Percentiles rank a stretch among this genome's conserved stretches.
Evolutionary conservation across 2,113 vertebrate species (phyloP).

Genomic region (Tupaia chinensis): DNA sequence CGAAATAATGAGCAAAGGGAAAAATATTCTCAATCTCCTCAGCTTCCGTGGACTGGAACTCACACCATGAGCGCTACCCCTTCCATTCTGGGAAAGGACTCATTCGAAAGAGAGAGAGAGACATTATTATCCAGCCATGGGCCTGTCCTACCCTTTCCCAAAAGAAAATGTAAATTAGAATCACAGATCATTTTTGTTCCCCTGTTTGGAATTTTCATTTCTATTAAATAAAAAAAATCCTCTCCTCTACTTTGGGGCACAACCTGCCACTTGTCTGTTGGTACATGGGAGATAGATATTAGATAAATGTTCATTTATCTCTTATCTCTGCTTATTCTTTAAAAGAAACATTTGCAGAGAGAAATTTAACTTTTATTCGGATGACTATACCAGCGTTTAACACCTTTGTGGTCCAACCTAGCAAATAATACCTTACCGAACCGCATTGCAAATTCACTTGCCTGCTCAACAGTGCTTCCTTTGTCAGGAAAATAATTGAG

Average conservation of each 20-base stretch:
- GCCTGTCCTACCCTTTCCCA: not conserved
- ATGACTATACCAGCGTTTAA: not conserved
- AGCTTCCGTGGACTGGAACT: not conserved
- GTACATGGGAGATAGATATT: not conserved
- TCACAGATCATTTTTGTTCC: not conserved
- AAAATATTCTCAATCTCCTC: not conserved
- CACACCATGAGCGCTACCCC: not conserved
- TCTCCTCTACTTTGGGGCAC: not conserved
- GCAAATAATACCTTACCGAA: not conserved
- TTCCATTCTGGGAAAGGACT: not conserved
- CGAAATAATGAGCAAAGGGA: constrained; percentile 1
- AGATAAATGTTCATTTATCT: not conserved
- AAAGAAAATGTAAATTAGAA: constrained; percentile 19
- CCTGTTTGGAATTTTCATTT: not conserved
- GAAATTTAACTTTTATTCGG: not conserved
- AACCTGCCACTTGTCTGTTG: not conserved
- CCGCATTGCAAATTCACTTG: not conserved
- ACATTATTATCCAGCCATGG: not conserved
- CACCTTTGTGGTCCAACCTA: not conserved
- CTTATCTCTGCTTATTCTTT: not conserved
- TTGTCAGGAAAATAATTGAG: constrained; percentile 33
- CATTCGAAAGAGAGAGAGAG: not conserved
- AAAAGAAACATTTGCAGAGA: constrained; percentile 17
- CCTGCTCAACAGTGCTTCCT: not conserved
- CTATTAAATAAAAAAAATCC: not conserved